Evolutionary conservation across 2,113 vertebrate species (phyloP).

Genomic region (Sterrhoptilus dennistouni): DNA sequence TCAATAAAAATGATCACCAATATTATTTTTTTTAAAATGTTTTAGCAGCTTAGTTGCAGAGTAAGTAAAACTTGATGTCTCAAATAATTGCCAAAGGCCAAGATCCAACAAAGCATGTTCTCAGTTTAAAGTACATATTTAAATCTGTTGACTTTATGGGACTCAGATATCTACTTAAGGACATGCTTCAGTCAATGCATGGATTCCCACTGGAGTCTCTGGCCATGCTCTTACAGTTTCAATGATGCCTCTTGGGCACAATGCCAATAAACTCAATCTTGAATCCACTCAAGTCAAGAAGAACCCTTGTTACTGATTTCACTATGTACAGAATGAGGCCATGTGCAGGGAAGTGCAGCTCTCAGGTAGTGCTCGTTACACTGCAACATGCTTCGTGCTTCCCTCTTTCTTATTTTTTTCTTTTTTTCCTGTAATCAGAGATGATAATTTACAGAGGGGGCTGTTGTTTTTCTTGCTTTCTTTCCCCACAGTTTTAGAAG

Average conservation of each 20-base stretch:
- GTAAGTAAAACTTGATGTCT: not conserved
- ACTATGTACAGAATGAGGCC: slow-evolving; percentile 25
- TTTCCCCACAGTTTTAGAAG: not conserved
- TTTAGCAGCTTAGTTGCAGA: not conserved
- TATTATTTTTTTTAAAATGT: not conserved
- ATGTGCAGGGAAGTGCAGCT: not conserved
- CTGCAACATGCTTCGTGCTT: not conserved
- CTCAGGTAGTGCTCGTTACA: not conserved
- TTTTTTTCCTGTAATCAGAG: not conserved
- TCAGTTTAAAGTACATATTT: slow-evolving; percentile 5
- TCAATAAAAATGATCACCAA: not conserved
- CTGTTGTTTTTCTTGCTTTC: not conserved
- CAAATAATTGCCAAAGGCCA: not conserved
- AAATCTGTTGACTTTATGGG: slow-evolving; percentile 21
- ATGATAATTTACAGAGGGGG: not conserved
- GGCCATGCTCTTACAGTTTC: slow-evolving; percentile 11
- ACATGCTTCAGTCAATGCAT: slow-evolving; percentile 17
- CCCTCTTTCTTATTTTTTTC: not conserved
- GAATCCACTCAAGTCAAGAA: slow-evolving; percentile 44
- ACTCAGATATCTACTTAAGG: slow-evolving; percentile 28
- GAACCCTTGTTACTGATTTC: slow-evolving; percentile 48
- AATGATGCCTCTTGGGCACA: slow-evolving; percentile 10
- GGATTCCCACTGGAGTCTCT: slow-evolving; percentile 30
- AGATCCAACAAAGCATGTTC: not conserved
- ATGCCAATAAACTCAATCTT: slow-evolving; percentile 6